Evolutionary conservation across 2,797 vertebrate genomes (phyloP).

Genomic region (Ibycter americanus): DNA sequence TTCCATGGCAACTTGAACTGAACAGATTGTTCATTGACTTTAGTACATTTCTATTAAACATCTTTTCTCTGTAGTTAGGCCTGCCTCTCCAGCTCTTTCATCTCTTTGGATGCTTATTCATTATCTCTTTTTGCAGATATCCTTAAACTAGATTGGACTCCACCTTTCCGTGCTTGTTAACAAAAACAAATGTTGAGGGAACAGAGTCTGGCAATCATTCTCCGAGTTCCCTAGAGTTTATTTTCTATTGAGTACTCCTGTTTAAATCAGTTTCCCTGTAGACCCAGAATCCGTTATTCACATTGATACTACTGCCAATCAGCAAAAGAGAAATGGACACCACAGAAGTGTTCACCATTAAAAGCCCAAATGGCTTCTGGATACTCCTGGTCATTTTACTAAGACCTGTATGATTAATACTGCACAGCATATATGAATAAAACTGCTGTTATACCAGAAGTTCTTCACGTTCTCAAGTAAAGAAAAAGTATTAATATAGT

Average conservation of each 20-base stretch:
- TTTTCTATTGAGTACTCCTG: neutral
- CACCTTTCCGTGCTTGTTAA: neutral
- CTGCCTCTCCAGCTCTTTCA: conserved; percentile 5
- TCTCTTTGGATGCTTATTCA: conserved; percentile 2
- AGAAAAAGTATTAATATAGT: neutral
- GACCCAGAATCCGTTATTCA: neutral
- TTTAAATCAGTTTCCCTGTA: neutral
- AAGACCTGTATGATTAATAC: neutral
- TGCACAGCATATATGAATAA: neutral
- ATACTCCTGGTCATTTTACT: neutral
- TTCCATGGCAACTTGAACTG: conserved; percentile 72
- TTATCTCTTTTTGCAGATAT: neutral
- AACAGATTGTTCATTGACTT: conserved; percentile 73
- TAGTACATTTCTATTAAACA: conserved; percentile 65
- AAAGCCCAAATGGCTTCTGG: neutral
- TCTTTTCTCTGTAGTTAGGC: conserved; percentile 56
- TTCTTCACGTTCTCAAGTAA: neutral
- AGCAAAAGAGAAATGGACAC: neutral
- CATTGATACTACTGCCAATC: neutral
- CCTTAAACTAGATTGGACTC: neutral
- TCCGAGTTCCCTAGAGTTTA: neutral
- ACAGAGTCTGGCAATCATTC: neutral
- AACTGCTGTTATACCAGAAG: neutral
- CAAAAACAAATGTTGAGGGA: neutral
- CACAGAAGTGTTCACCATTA: neutral